Evolutionary conservation across 2,113 vertebrate genomes (phyloP).

Genomic region (Chaetura pelagica): DNA sequence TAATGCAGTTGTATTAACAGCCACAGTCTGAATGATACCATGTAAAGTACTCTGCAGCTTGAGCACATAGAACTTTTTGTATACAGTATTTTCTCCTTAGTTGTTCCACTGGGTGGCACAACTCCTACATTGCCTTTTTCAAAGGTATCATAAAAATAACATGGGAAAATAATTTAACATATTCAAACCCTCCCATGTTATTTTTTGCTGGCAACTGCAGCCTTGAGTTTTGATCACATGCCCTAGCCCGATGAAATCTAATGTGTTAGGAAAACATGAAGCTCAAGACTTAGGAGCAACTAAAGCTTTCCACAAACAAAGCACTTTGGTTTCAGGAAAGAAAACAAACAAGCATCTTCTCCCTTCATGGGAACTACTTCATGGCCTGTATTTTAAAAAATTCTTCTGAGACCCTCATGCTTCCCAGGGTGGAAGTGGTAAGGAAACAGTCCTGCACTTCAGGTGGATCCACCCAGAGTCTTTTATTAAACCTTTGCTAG

Average conservation of each 20-base stretch:
- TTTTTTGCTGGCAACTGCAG: background rate
- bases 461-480: background rate
- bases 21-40: background rate
- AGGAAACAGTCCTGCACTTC: background rate
- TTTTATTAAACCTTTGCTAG: background rate
- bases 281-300: background rate
- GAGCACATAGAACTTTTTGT: background rate
- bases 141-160: too few relatives aligned
- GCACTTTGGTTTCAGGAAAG: background rate
- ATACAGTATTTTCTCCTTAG: slow-evolving; percentile 26
- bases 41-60: background rate
- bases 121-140: slow-evolving; percentile 35
- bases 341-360: background rate
- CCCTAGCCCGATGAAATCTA: background rate
- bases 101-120: slow-evolving; percentile 69
- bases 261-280: background rate
- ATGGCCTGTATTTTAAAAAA: background rate
- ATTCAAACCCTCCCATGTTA: too few relatives aligned
- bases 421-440: background rate
- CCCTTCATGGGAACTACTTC: background rate
- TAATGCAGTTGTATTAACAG: background rate
- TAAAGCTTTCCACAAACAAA: background rate
- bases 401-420: background rate
- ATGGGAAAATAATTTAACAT: too few relatives aligned
- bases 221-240: background rate